These are phyloP conservation scores for Erythrocercus mccallii DNA, from an alignment of 2,113 vertebrate genomes.

Conservation along the genomic window DNA sequence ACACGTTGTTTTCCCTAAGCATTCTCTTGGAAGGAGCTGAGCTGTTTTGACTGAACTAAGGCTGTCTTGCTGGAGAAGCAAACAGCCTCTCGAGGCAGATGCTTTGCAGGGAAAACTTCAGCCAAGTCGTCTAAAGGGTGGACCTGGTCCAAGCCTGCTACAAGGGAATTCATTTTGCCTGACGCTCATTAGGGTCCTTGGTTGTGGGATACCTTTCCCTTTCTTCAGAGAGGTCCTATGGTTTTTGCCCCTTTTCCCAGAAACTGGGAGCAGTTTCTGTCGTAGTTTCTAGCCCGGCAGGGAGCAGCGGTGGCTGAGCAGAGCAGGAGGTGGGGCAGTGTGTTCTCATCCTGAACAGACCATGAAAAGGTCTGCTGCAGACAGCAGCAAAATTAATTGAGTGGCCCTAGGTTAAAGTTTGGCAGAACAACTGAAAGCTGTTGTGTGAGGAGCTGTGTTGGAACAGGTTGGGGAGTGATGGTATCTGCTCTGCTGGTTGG, in stretches of 20 bases:
- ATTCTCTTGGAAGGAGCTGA: constrained; percentile 2
- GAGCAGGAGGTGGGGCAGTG: neutral
- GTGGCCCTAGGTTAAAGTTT: constrained; percentile 37
- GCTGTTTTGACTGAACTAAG: neutral
- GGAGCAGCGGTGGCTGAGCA: neutral
- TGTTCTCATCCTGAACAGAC: neutral
- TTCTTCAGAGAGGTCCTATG: neutral
- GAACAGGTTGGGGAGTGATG: neutral
- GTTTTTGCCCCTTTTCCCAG: neutral
- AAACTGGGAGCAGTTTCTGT: neutral
- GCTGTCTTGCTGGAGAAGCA: neutral
- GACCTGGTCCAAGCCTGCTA: neutral
- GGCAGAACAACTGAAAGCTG: constrained; percentile 36
- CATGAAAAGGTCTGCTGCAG: neutral
- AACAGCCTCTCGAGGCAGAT: neutral
- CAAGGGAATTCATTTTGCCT: neutral
- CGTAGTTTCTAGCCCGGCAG: constrained; percentile 33
- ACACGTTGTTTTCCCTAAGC: neutral
- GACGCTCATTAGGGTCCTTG: neutral
- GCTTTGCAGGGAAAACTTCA: neutral
- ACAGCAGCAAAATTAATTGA: neutral
- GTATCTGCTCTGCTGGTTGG: constrained; percentile 8
- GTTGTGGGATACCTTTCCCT: neutral
- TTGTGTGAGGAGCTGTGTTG: neutral
- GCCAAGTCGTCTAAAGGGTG: neutral